Conservation (phyloP, 2,797 vertebrate species). For the Periparus ater region DNA sequence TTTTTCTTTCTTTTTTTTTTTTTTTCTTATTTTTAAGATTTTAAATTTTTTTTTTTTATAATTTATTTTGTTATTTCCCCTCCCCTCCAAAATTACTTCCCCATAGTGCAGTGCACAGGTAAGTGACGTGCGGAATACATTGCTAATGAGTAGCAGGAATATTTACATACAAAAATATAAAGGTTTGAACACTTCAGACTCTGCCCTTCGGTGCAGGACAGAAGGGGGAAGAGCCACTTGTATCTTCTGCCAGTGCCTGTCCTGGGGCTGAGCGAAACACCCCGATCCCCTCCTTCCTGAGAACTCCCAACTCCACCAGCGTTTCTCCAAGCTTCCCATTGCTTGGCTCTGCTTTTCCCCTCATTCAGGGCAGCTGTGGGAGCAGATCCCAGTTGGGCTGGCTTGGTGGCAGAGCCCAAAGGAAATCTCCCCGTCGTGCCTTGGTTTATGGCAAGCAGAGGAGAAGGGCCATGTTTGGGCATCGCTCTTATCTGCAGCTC, state of each 20-base stretch:
- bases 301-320: not conserved
- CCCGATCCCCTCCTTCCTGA: not conserved
- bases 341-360: not conserved
- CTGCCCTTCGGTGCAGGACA: not conserved
- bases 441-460: not conserved
- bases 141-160: conserved; percentile 18
- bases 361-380: not conserved
- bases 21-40: not conserved
- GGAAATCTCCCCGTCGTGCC: rapidly evolving
- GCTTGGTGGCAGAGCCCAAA: not conserved
- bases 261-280: not conserved
- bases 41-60: not conserved
- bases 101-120: conserved; percentile 10
- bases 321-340: not conserved
- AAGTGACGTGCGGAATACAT: conserved; percentile 19
- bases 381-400: rapidly evolving
- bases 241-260: not conserved
- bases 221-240: not conserved
- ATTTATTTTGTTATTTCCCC: not conserved
- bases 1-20: not conserved
- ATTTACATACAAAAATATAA: conserved; percentile 50
- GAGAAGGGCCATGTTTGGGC: rapidly evolving
- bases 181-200: not conserved
- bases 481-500: not conserved
- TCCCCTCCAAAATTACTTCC: not conserved